Evolutionary conservation across 2,888 invertebrate genomes (phyloP), one percentile per base, ranked within the genome.

Genomic region (Cryptus armator): DNA sequence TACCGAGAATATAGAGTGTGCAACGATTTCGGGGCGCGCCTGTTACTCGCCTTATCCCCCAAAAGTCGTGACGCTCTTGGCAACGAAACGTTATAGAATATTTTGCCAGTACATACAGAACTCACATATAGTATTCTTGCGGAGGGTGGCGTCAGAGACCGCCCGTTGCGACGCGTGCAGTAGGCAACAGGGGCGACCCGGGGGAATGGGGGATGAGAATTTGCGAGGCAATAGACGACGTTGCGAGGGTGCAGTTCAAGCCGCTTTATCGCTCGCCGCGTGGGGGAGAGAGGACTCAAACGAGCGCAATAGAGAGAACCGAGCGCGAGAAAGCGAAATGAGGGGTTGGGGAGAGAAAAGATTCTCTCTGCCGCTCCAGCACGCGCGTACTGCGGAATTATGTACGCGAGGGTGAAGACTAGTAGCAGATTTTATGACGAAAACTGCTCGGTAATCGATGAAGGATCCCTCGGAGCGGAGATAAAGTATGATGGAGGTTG

Each of bases 351-450:
- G 59, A 44, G 46, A 68, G 37, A 32, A 32, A 48, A 85, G 83
- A 86, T 81, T 66, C 71, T 76, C 77, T 75, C 70, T 24, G 76
- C 44, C 56, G 82, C 71, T 82, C 14, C 24, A 78, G 78, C 64
- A 77, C 84, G 77, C 64, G 84, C 78, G 85, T 79, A 76, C 71
- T 68, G 37, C 67, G 64, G 81, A 84, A 83, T 83, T 86, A 86
- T 81, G 64, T 71, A 67, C 66, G 76, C 67, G 67, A 84, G 86
- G 81, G 85, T 80, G 86, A 82, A 81, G 85, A 87, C 86, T 84
- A 48, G 86, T 82, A 87, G 86, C 87, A 87, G 81, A 87, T 87
- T 87, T 87, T 87, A 86, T 78, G 82, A 84, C 71, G 79, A 86
- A 84, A 83, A 81, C 81, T 86, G 71, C 81, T 83, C 32, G 78